Conservation (phyloP, 2,888 invertebrate genomes). For the Phragmatobia fuliginosa region DNA sequence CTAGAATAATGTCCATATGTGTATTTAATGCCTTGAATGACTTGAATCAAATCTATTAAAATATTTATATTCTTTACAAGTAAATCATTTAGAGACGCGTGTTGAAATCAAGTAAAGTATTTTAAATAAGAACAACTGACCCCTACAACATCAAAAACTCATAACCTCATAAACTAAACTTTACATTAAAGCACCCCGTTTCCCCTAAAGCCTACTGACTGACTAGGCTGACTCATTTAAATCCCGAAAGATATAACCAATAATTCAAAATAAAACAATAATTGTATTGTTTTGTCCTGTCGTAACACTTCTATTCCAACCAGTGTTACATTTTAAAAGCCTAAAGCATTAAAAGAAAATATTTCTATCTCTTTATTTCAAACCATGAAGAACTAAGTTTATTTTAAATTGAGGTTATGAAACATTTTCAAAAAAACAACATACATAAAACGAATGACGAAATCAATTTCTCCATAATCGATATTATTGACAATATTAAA, state of each 20-base stretch:
- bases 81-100: too few relatives aligned
- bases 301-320: background rate
- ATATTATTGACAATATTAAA: slow-evolving; percentile 48
- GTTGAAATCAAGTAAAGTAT: too few relatives aligned
- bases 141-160: too few relatives aligned
- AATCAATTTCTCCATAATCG: slow-evolving; percentile 44
- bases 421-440: slow-evolving; percentile 18
- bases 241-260: background rate
- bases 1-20: background rate
- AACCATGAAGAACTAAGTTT: background rate
- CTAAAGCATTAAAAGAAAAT: background rate
- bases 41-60: too few relatives aligned
- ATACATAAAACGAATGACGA: slow-evolving; percentile 30
- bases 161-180: too few relatives aligned
- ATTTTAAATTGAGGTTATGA: background rate
- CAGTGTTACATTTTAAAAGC: background rate
- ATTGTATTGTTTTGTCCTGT: background rate
- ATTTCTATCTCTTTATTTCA: background rate
- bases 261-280: too few relatives aligned
- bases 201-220: too few relatives aligned
- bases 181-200: background rate
- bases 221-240: background rate
- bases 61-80: too few relatives aligned
- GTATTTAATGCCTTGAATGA: too few relatives aligned
- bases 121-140: too few relatives aligned